Percentiles rank a stretch among this genome's conserved stretches.
These are phyloP conservation scores for Anarrhichthys ocellatus DNA, from an alignment of 2,113 vertebrate species.

Conservation along the genomic window DNA sequence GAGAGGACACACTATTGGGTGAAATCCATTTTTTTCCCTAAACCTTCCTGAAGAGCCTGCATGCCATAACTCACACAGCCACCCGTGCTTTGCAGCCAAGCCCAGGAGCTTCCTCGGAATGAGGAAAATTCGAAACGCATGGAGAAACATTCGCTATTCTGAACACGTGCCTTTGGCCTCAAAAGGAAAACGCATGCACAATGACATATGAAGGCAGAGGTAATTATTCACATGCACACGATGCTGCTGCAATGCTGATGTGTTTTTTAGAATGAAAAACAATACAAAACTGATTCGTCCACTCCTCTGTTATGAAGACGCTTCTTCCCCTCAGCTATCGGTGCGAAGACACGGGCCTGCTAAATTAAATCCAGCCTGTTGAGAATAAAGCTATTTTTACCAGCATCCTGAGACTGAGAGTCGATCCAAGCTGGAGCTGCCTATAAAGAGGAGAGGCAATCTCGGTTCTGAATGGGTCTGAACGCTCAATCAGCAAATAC, in stretches of 20 bases:
- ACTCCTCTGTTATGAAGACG: slow-evolving; percentile 40
- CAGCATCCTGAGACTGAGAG: slow-evolving; percentile 77
- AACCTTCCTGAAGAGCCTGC: slow-evolving; percentile 51
- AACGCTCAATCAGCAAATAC: slow-evolving; percentile 76
- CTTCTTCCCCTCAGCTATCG: slow-evolving; percentile 60
- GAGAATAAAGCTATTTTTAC: slow-evolving; percentile 83
- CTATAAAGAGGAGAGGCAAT: slow-evolving; percentile 77
- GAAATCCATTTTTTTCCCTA: slow-evolving; percentile 61
- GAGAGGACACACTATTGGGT: slow-evolving; percentile 55
- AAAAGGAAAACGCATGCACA: slow-evolving; percentile 47
- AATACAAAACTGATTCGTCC: slow-evolving; percentile 19
- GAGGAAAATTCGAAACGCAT: slow-evolving; percentile 66
- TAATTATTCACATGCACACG: slow-evolving; percentile 26
- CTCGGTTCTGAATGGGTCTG: slow-evolving; percentile 74
- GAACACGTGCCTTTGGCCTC: slow-evolving; percentile 62
- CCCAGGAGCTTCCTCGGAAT: slow-evolving; percentile 71
- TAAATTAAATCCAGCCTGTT: slow-evolving; percentile 80
- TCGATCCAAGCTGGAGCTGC: slow-evolving; percentile 77
- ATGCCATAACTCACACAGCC: slow-evolving; percentile 77
- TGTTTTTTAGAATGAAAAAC: slow-evolving; percentile 24
- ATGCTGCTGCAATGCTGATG: neutral
- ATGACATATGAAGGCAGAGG: slow-evolving; percentile 7
- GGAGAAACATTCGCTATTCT: slow-evolving; percentile 59
- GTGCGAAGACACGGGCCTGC: slow-evolving; percentile 56
- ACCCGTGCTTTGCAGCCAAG: slow-evolving; percentile 70